phyloP scores from a whole-genome alignment of 2,113 vertebrate genomes.

The Cheilinus undulatus region DNA sequence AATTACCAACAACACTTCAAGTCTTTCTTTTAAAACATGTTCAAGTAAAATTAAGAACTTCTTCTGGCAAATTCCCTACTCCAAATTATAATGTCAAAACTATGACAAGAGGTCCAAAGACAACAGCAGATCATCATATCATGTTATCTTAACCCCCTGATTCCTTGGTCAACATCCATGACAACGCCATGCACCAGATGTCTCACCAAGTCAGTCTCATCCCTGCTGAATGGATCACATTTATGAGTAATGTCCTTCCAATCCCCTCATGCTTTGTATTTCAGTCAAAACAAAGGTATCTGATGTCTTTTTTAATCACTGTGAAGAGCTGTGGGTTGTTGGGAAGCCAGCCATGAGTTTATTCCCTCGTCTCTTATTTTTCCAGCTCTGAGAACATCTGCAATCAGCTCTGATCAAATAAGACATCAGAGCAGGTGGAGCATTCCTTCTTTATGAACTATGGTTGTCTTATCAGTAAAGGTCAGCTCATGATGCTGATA shows the following conservation, averaged over 20 bases:
- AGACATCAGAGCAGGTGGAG: conserved; percentile 3
- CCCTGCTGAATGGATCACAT: conserved; percentile 17
- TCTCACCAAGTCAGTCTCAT: conserved; percentile 36
- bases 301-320: conserved; percentile 66
- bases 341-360: conserved; percentile 37
- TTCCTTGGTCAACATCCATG: conserved; percentile 17
- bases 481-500: conserved; percentile 55
- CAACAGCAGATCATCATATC: conserved; percentile 3
- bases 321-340: conserved; percentile 37
- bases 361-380: conserved; percentile 19
- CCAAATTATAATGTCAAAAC: neutral
- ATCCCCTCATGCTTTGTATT: conserved; percentile 35
- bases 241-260: conserved; percentile 52
- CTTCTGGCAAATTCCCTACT: neutral
- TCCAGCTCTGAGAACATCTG: conserved; percentile 39
- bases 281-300: conserved; percentile 73
- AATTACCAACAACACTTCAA: too few relatives aligned
- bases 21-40: neutral
- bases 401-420: conserved; percentile 49
- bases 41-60: neutral
- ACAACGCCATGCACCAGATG: conserved; percentile 46
- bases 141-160: conserved; percentile 15
- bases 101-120: conserved; percentile 1
- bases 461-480: conserved; percentile 34
- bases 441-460: conserved; percentile 48